These are phyloP conservation scores for Heliconius hermathena DNA, from an alignment of 1,140 invertebrate species.

Conservation along the genomic window DNA sequence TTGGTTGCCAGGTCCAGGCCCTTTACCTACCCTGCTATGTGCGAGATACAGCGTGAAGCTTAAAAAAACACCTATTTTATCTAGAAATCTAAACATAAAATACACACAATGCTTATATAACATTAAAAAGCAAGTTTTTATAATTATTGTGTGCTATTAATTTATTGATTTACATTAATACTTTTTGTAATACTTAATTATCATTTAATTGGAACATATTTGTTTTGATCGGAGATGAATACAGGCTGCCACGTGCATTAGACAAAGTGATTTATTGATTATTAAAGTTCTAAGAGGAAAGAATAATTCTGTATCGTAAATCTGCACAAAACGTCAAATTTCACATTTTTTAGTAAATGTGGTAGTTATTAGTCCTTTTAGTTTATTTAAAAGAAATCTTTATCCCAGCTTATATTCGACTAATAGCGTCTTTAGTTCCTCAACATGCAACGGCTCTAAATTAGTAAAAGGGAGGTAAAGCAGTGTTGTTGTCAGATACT, in stretches of 20 bases:
- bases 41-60: too few species aligned
- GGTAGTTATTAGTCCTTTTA: too few species aligned
- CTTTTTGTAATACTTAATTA: conserved; percentile 20
- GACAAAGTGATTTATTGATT: neutral
- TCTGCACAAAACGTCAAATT: neutral
- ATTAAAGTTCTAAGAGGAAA: neutral
- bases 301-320: neutral
- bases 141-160: neutral
- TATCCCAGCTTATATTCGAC: too few species aligned
- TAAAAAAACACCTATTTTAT: too few species aligned
- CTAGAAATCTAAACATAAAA: neutral
- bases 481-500: too few species aligned
- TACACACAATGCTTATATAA: neutral
- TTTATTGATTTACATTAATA: conserved; percentile 17
- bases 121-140: neutral
- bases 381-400: too few species aligned
- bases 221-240: neutral
- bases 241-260: neutral
- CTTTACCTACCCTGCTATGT: too few species aligned
- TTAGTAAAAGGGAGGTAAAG: too few species aligned
- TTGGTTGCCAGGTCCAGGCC: too few species aligned
- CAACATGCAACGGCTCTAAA: too few species aligned
- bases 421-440: too few species aligned
- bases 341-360: too few species aligned
- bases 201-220: conserved; percentile 7